Percentiles rank a stretch among this genome's conserved stretches.
Evolutionary conservation across 2,797 vertebrate genomes (phyloP).

Genomic region (Gymnopithys bicolor): DNA sequence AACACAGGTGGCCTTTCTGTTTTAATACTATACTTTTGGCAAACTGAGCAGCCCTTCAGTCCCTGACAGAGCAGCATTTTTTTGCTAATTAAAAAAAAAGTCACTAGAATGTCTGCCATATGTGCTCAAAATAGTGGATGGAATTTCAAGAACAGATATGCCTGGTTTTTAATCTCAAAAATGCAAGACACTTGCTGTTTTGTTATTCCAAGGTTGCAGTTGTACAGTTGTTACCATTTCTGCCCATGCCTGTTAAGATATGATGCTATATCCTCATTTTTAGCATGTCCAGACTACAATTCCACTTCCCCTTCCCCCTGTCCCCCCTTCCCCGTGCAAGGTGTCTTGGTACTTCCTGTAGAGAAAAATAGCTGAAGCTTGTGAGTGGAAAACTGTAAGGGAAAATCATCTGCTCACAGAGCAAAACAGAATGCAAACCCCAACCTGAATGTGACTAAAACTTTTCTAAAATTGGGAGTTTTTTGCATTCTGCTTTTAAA

Average conservation of each 20-base stretch:
- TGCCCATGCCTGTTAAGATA: neutral
- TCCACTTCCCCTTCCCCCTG: neutral
- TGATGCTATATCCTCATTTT: neutral
- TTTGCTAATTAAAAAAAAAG: conserved; percentile 1
- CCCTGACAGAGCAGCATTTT: conserved; percentile 69
- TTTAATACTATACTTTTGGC: conserved; percentile 72
- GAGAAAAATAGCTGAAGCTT: neutral
- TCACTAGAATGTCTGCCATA: conserved; percentile 73
- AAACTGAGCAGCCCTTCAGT: conserved; percentile 58
- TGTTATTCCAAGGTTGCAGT: neutral
- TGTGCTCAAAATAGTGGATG: conserved; percentile 61
- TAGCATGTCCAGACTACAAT: neutral
- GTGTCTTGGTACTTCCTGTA: neutral
- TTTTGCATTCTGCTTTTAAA: neutral
- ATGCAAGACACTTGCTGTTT: conserved; percentile 16
- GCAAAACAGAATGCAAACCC: neutral
- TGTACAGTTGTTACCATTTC: neutral
- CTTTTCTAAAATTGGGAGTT: neutral
- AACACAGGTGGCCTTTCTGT: conserved; percentile 75
- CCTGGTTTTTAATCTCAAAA: conserved; percentile 55
- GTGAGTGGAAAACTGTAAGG: neutral
- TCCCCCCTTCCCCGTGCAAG: neutral
- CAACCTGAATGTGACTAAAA: neutral
- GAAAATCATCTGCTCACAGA: neutral
- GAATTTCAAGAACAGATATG: conserved; percentile 59